Evolutionary conservation across 1,140 invertebrate genomes (phyloP), one percentile per base, ranked within the genome.

Genomic region (Antheraea mylitta): DNA sequence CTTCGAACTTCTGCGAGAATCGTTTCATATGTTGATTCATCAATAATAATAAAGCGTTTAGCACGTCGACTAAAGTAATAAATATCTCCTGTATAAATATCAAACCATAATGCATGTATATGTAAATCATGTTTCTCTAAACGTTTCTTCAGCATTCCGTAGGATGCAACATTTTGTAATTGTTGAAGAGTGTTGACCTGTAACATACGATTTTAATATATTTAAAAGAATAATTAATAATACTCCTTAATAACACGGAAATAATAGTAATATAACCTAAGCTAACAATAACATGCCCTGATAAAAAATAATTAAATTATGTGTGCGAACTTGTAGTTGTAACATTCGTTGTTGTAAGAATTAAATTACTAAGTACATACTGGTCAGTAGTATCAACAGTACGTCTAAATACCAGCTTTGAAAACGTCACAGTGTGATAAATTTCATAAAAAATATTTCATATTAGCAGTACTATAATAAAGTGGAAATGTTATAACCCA

Each of bases 21-120:
- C 68, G 93, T 94, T 45, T 95, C 94, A 73, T 97, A 95, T 60
- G 95, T 97, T 6, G 93, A 85, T 91, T 98, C 97, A 84, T 97
- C 97, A 42, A 98, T 96, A 78, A 97, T 93, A 10, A 98, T 93
- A 92, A 98, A 98, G 74, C 92, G 88, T 89, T 98, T 98, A 36
- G 95, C 94, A 53, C 95, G 94, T 72, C 97, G 94, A 82, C 97
- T 98, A 80, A 99, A 99, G 82, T 97, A 98, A 86, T 97, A 98
- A 81, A 99, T 97, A 91, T 99, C 97, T 4, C 98, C 98, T 0
- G 97, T 98, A 81, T 98, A 98, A 82, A 99, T 98, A 88, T 99
- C 98, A 87, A 99, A 99, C 98, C 98, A 99, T 5, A 99, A 92
- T 0, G 98, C 98, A 83, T 99, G 98, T 73, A 98, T 96, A 80